Percentiles rank a stretch among this genome's conserved stretches.
Evolutionary conservation across 2,888 invertebrate species (phyloP).

Genomic region (Eilema griseolum): DNA sequence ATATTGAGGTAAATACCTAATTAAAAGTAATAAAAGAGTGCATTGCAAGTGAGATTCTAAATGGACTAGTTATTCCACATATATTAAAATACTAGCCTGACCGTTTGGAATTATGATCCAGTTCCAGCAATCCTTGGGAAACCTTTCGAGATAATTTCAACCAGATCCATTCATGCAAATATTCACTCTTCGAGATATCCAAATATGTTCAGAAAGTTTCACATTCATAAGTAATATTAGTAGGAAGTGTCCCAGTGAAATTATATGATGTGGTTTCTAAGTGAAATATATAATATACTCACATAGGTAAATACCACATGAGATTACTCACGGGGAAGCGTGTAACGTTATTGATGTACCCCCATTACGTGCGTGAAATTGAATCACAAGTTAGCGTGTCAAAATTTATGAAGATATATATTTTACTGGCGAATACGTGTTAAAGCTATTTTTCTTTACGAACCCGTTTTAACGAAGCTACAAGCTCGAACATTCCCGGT

Average conservation of each 20-base stretch:
- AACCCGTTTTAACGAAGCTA: slow-evolving; percentile 3
- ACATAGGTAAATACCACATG: slow-evolving; percentile 30
- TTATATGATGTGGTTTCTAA: slow-evolving; percentile 13
- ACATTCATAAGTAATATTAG: slow-evolving; percentile 6
- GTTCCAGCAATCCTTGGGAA: too few species aligned
- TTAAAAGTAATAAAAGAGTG: too few species aligned
- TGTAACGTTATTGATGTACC: slow-evolving; percentile 57
- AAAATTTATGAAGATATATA: slow-evolving; percentile 38
- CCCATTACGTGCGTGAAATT: slow-evolving; percentile 60
- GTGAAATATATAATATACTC: slow-evolving; percentile 23
- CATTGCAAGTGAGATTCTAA: background rate
- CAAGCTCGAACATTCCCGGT: background rate
- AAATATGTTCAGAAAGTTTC: too few species aligned
- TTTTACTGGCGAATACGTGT: slow-evolving; percentile 23
- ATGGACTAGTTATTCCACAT: too few species aligned
- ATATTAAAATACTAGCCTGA: too few species aligned
- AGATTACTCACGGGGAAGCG: slow-evolving; percentile 51
- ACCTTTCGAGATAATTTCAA: too few species aligned
- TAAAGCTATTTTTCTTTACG: slow-evolving; percentile 14
- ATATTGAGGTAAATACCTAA: too few species aligned
- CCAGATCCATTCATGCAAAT: too few species aligned
- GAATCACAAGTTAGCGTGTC: slow-evolving; percentile 52
- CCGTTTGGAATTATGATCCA: too few species aligned
- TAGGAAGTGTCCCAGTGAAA: background rate
- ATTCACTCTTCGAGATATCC: too few species aligned